Evolutionary conservation across 2,888 invertebrate genomes (phyloP).

Genomic region (Imbricaverruca yamaguchii): DNA sequence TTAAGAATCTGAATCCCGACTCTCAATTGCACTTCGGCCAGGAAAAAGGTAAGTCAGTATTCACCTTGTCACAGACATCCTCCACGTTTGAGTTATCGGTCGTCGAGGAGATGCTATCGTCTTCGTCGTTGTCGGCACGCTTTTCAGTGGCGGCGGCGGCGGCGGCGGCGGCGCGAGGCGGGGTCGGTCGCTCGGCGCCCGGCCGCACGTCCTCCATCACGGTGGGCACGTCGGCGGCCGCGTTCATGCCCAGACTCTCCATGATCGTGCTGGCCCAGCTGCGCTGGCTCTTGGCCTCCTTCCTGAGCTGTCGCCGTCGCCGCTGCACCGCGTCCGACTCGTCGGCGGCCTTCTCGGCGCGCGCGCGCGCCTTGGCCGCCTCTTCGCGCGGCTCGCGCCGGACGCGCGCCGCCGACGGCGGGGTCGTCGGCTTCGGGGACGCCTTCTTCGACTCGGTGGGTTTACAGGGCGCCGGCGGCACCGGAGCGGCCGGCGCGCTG

Average conservation of each 20-base stretch:
- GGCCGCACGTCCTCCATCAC: constrained; percentile 12
- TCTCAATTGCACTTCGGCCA: too few species aligned
- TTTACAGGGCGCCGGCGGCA: not conserved
- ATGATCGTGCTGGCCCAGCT: not conserved
- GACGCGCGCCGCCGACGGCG: constrained; percentile 3
- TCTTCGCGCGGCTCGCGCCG: not conserved
- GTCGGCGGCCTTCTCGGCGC: not conserved
- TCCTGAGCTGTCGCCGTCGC: not conserved
- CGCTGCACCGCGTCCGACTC: not conserved
- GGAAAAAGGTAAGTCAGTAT: not conserved
- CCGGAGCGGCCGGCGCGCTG: too few species aligned
- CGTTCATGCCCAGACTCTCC: not conserved
- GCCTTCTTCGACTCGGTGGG: not conserved
- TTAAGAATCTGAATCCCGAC: too few species aligned
- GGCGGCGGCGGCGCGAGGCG: not conserved
- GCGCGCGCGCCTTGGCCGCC: not conserved
- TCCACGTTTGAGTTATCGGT: not conserved
- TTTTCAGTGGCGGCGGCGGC: not conserved
- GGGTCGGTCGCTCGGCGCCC: not conserved
- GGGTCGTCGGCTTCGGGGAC: not conserved
- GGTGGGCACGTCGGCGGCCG: not conserved
- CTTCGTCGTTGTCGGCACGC: not conserved
- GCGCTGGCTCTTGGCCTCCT: constrained; percentile 10
- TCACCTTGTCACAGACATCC: not conserved
- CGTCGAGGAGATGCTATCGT: not conserved